Base-by-base conservation (phyloP, 1,140 invertebrate genomes). In the Drosophila serrata region DNA sequence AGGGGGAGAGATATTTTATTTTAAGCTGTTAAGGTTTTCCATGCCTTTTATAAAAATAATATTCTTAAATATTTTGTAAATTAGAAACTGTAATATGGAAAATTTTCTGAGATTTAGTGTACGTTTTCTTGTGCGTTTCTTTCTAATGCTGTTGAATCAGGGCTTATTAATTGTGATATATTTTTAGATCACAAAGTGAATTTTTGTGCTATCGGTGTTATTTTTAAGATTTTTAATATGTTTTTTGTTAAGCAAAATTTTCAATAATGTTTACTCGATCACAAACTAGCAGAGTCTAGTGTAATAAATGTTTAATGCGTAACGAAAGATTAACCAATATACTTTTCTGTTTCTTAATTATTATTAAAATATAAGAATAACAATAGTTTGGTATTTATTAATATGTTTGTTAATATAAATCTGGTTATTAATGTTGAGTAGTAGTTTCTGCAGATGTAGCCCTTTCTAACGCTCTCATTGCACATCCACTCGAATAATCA, bases 141-240 rank as follows among this genome's bases (percentile, higher is more conserved):
- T 22, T 12, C 13, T 22, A 64, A 57, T 48, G 22, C 7, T 33
- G 6, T 51, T 51, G 4, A 33, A 33, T 45, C 53, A 63, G 35
- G 11, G 39, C 9, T 61, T 77, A 76, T 74, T 60, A 69, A 76
- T 27, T 57, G 79, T 87, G 75, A 82, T 87, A 87, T 82, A 75
- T 64, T 76, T 63, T 69, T 73, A 76, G 64, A 75, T 51, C 53
- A 40, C 73, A 61, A 45, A 27, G 42, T 33, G 27, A 46, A 22
- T 27, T 46, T 22, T 27, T 11, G 17, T 33, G 31, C 15, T 15
- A 15, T n/a, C 5, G 46, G 22, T 37, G 22, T 45, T 27, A 24
- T 39, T 39, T 37, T 33, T 24, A 62, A 6, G 1, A 43, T 42
- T 58, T 27, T 8, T 11, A 27, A 15, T 29, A n/a, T 19, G 5